These are phyloP conservation scores for Nicator chloris DNA, from an alignment of 2,113 vertebrate species.

Conservation along the genomic window DNA sequence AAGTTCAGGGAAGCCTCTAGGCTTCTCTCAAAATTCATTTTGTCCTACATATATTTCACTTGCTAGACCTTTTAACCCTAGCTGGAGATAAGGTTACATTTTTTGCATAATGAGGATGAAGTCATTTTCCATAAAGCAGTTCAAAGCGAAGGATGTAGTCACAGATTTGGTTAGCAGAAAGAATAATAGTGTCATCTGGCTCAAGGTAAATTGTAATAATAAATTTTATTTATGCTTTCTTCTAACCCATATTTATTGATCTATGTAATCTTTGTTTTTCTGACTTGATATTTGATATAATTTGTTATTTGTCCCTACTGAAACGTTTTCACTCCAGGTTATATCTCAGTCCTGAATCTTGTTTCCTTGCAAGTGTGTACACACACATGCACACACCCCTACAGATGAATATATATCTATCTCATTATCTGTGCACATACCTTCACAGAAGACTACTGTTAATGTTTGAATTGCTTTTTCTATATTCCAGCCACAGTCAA, in stretches of 20 bases:
- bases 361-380: background rate
- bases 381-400: background rate
- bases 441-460: background rate
- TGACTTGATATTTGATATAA: background rate
- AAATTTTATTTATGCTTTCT: background rate
- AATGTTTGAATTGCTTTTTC: background rate
- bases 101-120: background rate
- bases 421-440: background rate
- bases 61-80: background rate
- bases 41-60: background rate
- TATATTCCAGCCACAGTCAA: background rate
- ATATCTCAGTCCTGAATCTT: background rate
- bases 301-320: background rate
- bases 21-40: background rate
- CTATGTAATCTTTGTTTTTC: background rate
- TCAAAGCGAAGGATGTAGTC: background rate
- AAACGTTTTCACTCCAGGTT: background rate
- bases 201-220: background rate
- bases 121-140: background rate
- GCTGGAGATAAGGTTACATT: background rate
- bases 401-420: background rate
- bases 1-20: background rate
- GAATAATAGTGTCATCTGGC: background rate
- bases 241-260: background rate
- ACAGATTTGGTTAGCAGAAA: background rate